Conservation (phyloP, 2,888 invertebrate genomes). For the Horisme vitalbata region DNA sequence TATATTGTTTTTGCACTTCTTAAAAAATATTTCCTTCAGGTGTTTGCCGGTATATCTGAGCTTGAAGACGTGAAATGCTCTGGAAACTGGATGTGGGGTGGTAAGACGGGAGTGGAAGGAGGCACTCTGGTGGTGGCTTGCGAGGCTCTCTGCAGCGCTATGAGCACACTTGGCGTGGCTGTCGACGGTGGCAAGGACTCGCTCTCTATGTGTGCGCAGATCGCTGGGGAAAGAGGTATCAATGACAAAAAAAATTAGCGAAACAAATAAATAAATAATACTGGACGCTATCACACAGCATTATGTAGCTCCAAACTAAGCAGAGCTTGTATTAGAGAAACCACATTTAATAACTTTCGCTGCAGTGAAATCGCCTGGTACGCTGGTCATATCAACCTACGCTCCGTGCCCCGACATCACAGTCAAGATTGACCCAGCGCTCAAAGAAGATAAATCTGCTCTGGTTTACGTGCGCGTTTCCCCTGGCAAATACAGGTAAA, state of each 20-base stretch:
- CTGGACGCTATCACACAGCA: too few relatives aligned
- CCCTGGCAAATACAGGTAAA: conserved; percentile 84
- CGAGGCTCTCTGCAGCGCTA: conserved; percentile 92
- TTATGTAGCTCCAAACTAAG: too few relatives aligned
- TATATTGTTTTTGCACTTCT: too few relatives aligned
- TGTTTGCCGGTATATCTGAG: conserved; percentile 86
- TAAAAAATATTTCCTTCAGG: conserved; percentile 42
- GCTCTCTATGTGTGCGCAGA: conserved; percentile 97
- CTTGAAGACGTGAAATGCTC: conserved; percentile 97
- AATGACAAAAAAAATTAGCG: background rate
- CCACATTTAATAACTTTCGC: conserved; percentile 12
- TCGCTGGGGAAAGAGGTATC: conserved; percentile 83
- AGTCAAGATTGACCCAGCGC: conserved; percentile 94
- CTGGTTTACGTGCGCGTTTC: conserved; percentile 92
- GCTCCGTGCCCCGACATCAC: conserved; percentile 96
- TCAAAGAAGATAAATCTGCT: conserved; percentile 86
- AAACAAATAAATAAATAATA: too few relatives aligned
- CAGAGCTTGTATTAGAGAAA: too few relatives aligned
- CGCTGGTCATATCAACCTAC: conserved; percentile 97
- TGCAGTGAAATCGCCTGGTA: conserved; percentile 90
- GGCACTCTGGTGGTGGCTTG: conserved; percentile 94
- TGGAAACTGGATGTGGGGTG: conserved; percentile 99
- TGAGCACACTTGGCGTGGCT: conserved; percentile 91
- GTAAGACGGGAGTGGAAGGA: conserved; percentile 96
- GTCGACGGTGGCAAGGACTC: conserved; percentile 99